Conservation (phyloP, 2,888 invertebrate species). For the Xestia c-nigrum region DNA sequence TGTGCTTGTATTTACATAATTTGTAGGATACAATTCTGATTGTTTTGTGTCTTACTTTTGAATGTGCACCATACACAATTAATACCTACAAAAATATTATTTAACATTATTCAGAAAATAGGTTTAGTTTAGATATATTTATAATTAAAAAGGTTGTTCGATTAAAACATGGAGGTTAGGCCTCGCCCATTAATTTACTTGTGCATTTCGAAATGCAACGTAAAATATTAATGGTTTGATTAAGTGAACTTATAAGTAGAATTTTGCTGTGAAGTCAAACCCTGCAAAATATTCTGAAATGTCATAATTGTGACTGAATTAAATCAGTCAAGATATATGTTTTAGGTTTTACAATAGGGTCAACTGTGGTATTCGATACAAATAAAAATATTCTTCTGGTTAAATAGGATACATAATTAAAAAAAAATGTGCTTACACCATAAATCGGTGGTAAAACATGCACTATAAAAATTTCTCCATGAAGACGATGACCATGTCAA, state of each 20-base stretch:
- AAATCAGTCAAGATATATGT: not conserved
- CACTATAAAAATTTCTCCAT: not conserved
- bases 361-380: not conserved
- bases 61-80: constrained; percentile 1
- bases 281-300: constrained; percentile 18
- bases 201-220: constrained; percentile 49
- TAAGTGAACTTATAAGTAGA: constrained; percentile 46
- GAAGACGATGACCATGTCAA: not conserved
- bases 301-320: not conserved
- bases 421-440: not conserved
- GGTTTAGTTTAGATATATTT: constrained; percentile 39
- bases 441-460: not conserved
- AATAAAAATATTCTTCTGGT: too few relatives aligned
- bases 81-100: not conserved
- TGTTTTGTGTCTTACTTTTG: not conserved
- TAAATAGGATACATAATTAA: not conserved
- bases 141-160: constrained; percentile 45
- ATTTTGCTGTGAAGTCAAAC: constrained; percentile 16
- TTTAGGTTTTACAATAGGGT: not conserved
- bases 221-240: constrained; percentile 56
- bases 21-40: too few relatives aligned
- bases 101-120: constrained; percentile 20
- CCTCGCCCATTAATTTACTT: constrained; percentile 59
- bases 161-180: constrained; percentile 47
- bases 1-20: too few relatives aligned